Evolutionary conservation across 2,888 invertebrate genomes (phyloP).

Genomic region (Eristalis pertinax): DNA sequence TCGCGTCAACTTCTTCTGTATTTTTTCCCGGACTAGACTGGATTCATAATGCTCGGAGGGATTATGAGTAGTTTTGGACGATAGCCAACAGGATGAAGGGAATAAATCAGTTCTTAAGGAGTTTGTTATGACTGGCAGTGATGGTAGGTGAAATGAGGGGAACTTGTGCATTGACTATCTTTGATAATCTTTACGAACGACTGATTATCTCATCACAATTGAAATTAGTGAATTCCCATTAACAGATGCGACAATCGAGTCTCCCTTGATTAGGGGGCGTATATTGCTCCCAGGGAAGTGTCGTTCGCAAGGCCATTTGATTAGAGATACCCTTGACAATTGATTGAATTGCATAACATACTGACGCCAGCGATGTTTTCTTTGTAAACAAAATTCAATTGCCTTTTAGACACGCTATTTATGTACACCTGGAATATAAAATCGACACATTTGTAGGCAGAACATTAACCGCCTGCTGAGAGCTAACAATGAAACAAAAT

Average conservation of each 20-base stretch:
- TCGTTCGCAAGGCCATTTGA: neutral
- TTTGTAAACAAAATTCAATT: no score
- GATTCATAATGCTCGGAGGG: neutral
- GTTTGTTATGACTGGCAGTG: neutral
- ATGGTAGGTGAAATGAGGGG: neutral
- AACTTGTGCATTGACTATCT: neutral
- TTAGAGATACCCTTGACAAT: neutral
- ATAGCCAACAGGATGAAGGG: neutral
- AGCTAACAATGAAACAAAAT: no score
- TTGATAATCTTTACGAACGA: neutral
- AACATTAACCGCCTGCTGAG: no score
- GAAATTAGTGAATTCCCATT: neutral
- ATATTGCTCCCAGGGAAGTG: neutral
- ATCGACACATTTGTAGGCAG: no score
- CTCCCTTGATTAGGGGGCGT: neutral
- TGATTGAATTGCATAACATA: neutral
- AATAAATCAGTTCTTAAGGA: neutral
- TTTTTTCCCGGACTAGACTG: neutral
- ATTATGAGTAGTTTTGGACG: neutral
- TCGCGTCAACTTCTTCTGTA: slow-evolving; percentile 10
- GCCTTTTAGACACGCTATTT: no score
- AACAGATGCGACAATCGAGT: neutral
- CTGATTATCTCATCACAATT: neutral
- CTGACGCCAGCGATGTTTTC: no score
- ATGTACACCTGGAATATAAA: no score